Conservation (phyloP, 1,140 invertebrate genomes). For the Littorina saxatilis region DNA sequence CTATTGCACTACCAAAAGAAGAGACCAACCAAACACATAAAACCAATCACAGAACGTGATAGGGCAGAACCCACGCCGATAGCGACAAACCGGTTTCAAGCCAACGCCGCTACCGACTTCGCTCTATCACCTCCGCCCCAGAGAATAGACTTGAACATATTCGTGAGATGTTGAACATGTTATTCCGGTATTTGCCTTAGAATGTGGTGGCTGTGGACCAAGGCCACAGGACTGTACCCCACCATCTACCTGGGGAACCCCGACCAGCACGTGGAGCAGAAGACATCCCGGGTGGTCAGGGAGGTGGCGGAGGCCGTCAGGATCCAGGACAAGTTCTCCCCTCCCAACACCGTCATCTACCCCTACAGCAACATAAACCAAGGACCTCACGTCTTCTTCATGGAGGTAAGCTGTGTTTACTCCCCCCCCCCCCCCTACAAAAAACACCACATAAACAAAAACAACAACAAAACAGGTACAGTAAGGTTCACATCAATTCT, state of each 20-base stretch:
- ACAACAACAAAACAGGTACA: no score
- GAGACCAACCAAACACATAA: no score
- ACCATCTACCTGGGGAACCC: slow-evolving; percentile 46
- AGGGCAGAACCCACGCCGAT: no score
- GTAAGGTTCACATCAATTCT: no score
- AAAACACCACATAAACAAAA: no score
- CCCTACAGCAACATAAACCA: slow-evolving; percentile 47
- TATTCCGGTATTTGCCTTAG: neutral
- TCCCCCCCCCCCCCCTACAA: no score
- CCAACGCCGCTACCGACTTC: no score
- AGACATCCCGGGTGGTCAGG: neutral
- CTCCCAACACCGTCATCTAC: slow-evolving; percentile 40
- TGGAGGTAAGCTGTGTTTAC: slow-evolving; percentile 34
- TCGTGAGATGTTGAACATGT: neutral
- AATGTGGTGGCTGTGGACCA: slow-evolving; percentile 40
- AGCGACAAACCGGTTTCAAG: no score
- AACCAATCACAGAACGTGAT: no score
- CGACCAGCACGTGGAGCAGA: neutral
- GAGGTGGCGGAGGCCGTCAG: slow-evolving; percentile 47
- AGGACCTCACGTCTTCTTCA: slow-evolving; percentile 33
- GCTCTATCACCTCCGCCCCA: no score
- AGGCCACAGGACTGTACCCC: slow-evolving; percentile 49
- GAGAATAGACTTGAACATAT: no score
- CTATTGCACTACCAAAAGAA: no score
- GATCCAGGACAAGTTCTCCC: slow-evolving; percentile 42